phyloP scores from a whole-genome alignment of 2,113 vertebrate species.

The Erythrolamprus reginae region DNA sequence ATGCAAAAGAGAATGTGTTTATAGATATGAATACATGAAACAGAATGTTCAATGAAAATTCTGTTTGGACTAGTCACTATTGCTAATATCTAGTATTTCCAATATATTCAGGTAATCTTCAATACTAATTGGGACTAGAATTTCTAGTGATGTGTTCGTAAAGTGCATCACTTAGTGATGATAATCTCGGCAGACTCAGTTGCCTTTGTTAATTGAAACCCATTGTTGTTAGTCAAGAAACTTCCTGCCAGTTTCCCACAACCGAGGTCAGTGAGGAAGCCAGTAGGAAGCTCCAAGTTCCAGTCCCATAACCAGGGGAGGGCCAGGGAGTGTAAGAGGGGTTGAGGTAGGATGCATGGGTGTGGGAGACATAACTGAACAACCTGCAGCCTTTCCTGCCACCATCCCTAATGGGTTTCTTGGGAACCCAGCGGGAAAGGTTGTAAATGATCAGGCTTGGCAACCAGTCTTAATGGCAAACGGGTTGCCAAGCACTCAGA shows the following conservation, averaged over 20 bases:
- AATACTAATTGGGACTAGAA: not conserved
- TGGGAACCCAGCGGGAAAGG: not conserved
- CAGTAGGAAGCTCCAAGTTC: not conserved
- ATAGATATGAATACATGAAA: not conserved
- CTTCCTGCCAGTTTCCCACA: not conserved
- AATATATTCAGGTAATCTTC: not conserved
- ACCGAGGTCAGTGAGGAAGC: not conserved
- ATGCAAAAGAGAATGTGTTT: not conserved
- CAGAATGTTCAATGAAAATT: not conserved
- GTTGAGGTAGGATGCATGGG: not conserved
- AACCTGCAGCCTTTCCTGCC: not conserved
- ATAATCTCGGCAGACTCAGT: not conserved
- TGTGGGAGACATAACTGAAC: not conserved
- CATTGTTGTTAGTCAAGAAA: not conserved
- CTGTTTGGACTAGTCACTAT: not conserved
- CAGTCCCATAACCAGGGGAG: not conserved
- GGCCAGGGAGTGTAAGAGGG: not conserved
- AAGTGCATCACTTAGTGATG: not conserved
- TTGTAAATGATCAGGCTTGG: not conserved
- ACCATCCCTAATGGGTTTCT: not conserved
- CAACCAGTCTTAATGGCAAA: not conserved
- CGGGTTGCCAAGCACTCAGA: not conserved
- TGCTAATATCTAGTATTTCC: not conserved
- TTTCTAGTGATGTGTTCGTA: not conserved
- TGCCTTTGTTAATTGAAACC: not conserved